Evolutionary conservation across 2,113 vertebrate species (phyloP).

Genomic region (Cyprinodon brontotheroides): DNA sequence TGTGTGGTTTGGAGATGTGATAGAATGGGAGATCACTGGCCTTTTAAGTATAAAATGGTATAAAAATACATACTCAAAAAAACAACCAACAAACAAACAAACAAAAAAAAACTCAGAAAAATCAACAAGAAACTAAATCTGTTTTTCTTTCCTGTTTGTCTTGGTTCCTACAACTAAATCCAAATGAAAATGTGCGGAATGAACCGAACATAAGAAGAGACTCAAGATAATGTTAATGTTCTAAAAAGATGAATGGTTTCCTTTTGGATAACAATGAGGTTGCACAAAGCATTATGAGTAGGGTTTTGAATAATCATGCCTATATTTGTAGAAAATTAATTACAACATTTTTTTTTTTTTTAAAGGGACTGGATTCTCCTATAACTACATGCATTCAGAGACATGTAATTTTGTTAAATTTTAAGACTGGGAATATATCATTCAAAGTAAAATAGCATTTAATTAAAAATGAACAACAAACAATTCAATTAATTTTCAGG

Average conservation of each 20-base stretch:
- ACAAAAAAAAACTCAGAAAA: neutral
- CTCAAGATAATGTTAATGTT: neutral
- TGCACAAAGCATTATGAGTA: neutral
- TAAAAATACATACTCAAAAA: neutral
- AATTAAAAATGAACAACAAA: too few relatives aligned
- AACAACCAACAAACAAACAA: too few relatives aligned
- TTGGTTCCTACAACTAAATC: neutral
- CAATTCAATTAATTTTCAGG: too few relatives aligned
- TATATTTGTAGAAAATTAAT: neutral
- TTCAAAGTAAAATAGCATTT: too few relatives aligned
- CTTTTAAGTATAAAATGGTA: neutral
- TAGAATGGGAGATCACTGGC: neutral
- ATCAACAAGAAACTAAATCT: neutral
- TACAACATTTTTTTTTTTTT: too few relatives aligned
- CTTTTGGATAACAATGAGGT: neutral
- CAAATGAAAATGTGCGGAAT: neutral
- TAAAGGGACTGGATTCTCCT: neutral
- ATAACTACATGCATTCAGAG: neutral
- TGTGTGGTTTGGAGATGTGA: neutral
- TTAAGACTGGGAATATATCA: neutral
- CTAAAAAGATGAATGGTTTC: neutral
- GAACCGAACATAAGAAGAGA: neutral
- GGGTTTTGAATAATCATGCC: neutral
- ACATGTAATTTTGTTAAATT: neutral
- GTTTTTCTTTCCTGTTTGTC: neutral